Base-by-base conservation (phyloP, 1,140 invertebrate genomes). In the Leguminivora glycinivorella region DNA sequence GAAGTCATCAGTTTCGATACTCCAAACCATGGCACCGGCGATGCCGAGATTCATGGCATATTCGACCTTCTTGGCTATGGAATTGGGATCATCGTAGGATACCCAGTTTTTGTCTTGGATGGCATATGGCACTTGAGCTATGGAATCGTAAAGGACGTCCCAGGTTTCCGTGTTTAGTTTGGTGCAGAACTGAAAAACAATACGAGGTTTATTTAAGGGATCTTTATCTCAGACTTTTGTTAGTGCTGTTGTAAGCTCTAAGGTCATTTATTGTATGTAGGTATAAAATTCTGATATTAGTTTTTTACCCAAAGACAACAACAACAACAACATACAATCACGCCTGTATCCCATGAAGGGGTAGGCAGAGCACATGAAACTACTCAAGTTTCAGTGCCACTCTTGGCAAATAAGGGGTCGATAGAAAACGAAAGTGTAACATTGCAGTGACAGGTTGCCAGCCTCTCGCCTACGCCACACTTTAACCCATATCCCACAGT, bases 1-100 rank as follows among this genome's bases (percentile, higher is more conserved):
- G 76, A 95, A 95, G 79, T 96, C 96, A 77, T 96, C 95, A 58
- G 94, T 95, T 72, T 96, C 95, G 6, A 96, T 92, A 74, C 94
- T 94, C 95, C 95, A 96, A 0, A 95, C 72, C 95, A 96, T 96
- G 4, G 91, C 92, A 22, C 95, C 95, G 60, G 91, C 94, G 1
- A 96, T 85, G 56, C 89, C 91, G 3, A 87, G 76, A 0, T 79
- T 70, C 34, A 93, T 87, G 1, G 93, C 92, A 71, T 92, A 95
- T 29, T 94, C 72, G 0, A 84, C 85, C 86, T 96, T 95, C 3
- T 89, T 74, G 0, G 68, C 77, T 6, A 95, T 75, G 5, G 94
- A 95, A 43, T 74, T 80, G 77, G 77, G 24, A 74, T 96, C 92
- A 70, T 98, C 96, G 74, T 94, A 97, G 10, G 95, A 95, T 34